Base-by-base conservation (phyloP, 2,113 vertebrate genomes). In the Clinocottus analis region DNA sequence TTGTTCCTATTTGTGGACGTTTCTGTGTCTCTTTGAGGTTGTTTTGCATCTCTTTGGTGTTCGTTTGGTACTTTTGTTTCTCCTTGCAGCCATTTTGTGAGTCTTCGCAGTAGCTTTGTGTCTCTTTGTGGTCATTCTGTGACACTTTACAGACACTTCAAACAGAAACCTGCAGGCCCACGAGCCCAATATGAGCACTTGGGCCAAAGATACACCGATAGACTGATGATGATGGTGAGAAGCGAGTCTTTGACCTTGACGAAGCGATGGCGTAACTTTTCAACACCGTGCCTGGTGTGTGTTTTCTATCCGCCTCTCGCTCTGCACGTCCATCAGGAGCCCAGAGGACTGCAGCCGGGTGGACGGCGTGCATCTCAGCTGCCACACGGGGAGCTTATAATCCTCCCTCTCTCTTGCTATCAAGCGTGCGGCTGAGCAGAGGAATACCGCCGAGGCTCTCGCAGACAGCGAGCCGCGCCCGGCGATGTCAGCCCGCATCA, bases 401-500 rank as follows among this genome's bases (percentile, higher is more conserved):
- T 83, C 75, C 85, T 77, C 64, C 55, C 39, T 7, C 78, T 62
- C 55, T 58, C 65, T n/a, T 19, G 41, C 81, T 70, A 62, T 79
- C 69, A 77, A 82, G 82, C 65, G 13, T 61, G 73, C 87, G 71
- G 82, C 76, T 77, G 61, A 81, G 68, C 85, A 43, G 77, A 81
- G 87, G 87, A 82, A 81, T 72, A 64, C 82, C 70, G 25, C 59
- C 5, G 78, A 88, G 89, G 71, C 65, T 66, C 64, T 69, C 39
- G 12, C 70, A 65, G 84, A 47, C 83, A 66, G 71, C 23, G 68
- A 79, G 86, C 75, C 0, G 27, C 7, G 59, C 69, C 69, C 79
- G n/a, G n/a, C 82, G 83, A 91, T 87, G 76, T 93, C 89, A 77
- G 81, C 47, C 75, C 62, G 80, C 82, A 74, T 87, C 85, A 80